Evolutionary conservation across 2,888 invertebrate genomes (phyloP).

Genomic region (Tuberolachnus salignus): DNA sequence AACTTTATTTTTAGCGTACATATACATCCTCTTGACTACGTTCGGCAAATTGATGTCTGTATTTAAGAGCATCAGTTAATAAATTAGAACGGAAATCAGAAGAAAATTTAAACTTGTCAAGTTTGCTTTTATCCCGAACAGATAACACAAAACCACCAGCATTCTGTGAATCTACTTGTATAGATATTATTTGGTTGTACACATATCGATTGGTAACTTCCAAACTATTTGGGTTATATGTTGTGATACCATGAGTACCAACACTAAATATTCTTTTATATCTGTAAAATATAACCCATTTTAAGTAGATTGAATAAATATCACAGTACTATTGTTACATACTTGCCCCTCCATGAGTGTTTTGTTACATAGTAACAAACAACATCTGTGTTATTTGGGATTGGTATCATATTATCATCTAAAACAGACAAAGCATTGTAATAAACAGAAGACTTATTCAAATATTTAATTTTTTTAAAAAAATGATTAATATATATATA

Average conservation of each 20-base stretch:
- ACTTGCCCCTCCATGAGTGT: slow-evolving; percentile 98
- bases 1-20: not conserved
- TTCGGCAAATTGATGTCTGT: slow-evolving; percentile 78
- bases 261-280: slow-evolving; percentile 97
- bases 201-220: slow-evolving; percentile 94
- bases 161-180: slow-evolving; percentile 67
- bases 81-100: slow-evolving; percentile 93
- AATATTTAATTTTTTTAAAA: slow-evolving; percentile 13
- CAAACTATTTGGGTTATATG: slow-evolving; percentile 90
- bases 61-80: slow-evolving; percentile 87
- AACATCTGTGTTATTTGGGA: slow-evolving; percentile 70
- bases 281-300: slow-evolving; percentile 64
- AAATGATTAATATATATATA: not conserved
- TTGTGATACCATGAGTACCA: slow-evolving; percentile 93
- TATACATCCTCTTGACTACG: slow-evolving; percentile 72
- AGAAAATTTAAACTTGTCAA: slow-evolving; percentile 94
- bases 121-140: slow-evolving; percentile 74
- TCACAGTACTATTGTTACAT: slow-evolving; percentile 62
- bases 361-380: slow-evolving; percentile 97
- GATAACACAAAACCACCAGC: slow-evolving; percentile 75
- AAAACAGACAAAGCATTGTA: slow-evolving; percentile 41
- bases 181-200: slow-evolving; percentile 78
- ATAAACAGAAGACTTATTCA: slow-evolving; percentile 21
- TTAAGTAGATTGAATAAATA: slow-evolving; percentile 54
- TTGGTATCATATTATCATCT: slow-evolving; percentile 58